These are phyloP conservation scores for Drosophila takahashii DNA, from an alignment of 1,140 invertebrate species.

Conservation along the genomic window DNA sequence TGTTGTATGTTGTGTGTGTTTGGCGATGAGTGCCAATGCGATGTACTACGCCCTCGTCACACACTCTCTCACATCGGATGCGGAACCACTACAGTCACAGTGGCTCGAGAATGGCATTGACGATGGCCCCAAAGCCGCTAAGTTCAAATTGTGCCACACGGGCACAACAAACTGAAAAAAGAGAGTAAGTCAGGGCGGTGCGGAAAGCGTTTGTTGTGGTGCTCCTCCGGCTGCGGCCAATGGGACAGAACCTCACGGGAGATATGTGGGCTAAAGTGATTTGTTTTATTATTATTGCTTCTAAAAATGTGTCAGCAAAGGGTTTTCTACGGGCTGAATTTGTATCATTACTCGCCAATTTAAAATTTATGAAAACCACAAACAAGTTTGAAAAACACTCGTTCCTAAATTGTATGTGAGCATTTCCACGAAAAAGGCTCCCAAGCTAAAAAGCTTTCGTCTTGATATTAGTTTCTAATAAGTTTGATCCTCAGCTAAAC, in stretches of 20 bases:
- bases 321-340: neutral
- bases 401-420: neutral
- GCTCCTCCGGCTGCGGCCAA: conserved; percentile 22
- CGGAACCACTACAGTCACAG: neutral
- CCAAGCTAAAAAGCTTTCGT: no score
- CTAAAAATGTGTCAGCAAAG: neutral
- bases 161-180: conserved; percentile 17
- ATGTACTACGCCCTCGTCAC: conserved; percentile 38
- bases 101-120: conserved; percentile 45
- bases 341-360: neutral
- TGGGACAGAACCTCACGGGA: conserved; percentile 9
- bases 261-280: conserved; percentile 15
- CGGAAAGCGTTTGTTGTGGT: conserved; percentile 38
- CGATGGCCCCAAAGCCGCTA: conserved; percentile 46
- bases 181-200: conserved; percentile 25
- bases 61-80: conserved; percentile 5
- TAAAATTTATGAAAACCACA: no score
- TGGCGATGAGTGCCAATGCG: conserved; percentile 23
- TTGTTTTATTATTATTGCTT: neutral
- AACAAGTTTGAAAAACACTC: neutral
- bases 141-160: conserved; percentile 50
- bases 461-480: no score
- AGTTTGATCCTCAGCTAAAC: no score
- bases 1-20: conserved; percentile 18
- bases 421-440: no score